Base-by-base conservation (phyloP, 2,888 invertebrate species). In the Noctua janthina region DNA sequence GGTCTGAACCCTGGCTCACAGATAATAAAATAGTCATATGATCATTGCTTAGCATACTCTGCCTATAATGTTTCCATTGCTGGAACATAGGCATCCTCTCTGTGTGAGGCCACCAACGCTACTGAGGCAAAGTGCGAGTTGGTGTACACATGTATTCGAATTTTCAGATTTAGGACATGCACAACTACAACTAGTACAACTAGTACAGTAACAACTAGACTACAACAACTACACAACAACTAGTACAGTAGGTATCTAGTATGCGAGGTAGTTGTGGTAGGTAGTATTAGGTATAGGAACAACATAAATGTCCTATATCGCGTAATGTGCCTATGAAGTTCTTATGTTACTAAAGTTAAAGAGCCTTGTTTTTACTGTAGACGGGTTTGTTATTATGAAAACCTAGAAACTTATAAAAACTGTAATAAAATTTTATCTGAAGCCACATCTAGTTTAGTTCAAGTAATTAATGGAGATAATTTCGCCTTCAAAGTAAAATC, bases 401-500 rank as follows among this genome's bases (percentile, higher is more conserved):
- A 56, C 20, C n/a, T 2, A 29, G 15, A 35, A 62, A 11, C 15
- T 23, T 35, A n/a, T 39, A 15, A 39, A 23, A 64, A 68, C 35
- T 51, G 15, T 7, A 56, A 49, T 23, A 35, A 51, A 79, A 20
- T 62, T 2, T 35, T 46, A 75, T 29, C 15, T 43, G 46, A 20
- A 35, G 62, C 69, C 51, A 10, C 35, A n/a, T 69, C 11, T 11
- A 66, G 46, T 73, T 79, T 29, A 29, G 13, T 64, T 81, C 10
- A 74, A 56, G 64, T 66, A 46, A 56, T 29, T 66, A 49, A n/a
- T 3, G 51, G 49, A 73, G 56, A 73, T 73, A 49, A 78, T 69
- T 56, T 79, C n/a, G 20, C 17, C 15, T 71, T 78, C 68, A 84
- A 84, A 69, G 79, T 64, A n/a, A 54, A 69, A 68, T 56, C 54